Conservation (phyloP, 2,888 invertebrate species). For the Caenorhabditis drosophilae region DNA sequence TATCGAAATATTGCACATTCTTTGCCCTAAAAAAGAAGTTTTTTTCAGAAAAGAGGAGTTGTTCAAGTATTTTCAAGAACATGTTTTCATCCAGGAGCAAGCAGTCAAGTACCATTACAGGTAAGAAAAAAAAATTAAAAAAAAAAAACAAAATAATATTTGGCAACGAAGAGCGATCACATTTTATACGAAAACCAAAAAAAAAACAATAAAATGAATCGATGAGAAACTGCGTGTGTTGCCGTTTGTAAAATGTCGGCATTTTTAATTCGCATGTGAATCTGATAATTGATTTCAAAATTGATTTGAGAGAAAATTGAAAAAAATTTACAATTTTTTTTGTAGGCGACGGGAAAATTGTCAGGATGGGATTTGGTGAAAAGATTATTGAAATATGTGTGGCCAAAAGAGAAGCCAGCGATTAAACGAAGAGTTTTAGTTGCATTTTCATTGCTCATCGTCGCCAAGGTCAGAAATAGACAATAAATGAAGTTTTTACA, state of each 20-base stretch:
- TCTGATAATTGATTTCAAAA: not conserved
- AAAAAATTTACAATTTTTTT: slow-evolving; percentile 1
- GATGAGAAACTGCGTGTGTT: too few relatives aligned
- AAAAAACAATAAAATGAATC: too few relatives aligned
- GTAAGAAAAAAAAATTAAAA: slow-evolving; percentile 16
- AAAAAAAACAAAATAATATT: not conserved
- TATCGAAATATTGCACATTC: not conserved
- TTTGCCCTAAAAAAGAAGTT: slow-evolving; percentile 1
- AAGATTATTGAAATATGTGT: slow-evolving; percentile 57
- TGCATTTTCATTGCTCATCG: slow-evolving; percentile 74
- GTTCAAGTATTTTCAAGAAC: slow-evolving; percentile 34
- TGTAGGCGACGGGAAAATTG: slow-evolving; percentile 41
- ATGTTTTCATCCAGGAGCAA: slow-evolving; percentile 53
- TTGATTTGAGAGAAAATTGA: too few relatives aligned
- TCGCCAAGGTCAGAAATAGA: slow-evolving; percentile 71
- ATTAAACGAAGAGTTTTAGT: slow-evolving; percentile 82
- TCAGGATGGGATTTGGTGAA: slow-evolving; percentile 51
- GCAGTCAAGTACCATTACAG: slow-evolving; percentile 47
- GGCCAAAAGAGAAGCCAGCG: slow-evolving; percentile 78
- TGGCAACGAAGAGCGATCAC: not conserved
- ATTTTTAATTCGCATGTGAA: not conserved
- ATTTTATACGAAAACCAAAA: not conserved
- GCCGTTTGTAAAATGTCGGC: too few relatives aligned
- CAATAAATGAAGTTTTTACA: not conserved
- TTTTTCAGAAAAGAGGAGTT: slow-evolving; percentile 38